phyloP scores from a whole-genome alignment of 2,113 vertebrate genomes.

The Heloderma charlesbogerti region DNA sequence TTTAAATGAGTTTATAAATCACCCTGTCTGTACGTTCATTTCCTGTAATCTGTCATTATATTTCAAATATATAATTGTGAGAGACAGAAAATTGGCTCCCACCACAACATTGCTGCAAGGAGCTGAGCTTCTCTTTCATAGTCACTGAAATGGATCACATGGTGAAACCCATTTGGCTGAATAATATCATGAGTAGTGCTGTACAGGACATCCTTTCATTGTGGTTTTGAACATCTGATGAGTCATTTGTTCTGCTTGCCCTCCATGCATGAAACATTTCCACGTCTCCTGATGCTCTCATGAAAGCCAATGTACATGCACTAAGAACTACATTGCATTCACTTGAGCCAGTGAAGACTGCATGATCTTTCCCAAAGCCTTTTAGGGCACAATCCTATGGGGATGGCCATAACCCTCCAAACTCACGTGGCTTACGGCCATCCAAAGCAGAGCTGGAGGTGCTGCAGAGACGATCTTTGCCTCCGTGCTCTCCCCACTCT shows the following conservation, averaged over 20 bases:
- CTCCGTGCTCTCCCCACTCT: no score
- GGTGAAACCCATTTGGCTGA: conserved; percentile 62
- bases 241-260: conserved; percentile 29
- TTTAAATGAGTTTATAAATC: conserved; percentile 73
- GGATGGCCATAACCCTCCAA: no score
- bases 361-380: no score
- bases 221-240: conserved; percentile 64
- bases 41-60: conserved; percentile 74
- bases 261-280: conserved; percentile 28
- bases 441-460: no score
- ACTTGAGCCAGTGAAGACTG: neutral
- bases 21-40: conserved; percentile 64
- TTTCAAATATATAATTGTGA: conserved; percentile 64
- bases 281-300: conserved; percentile 28
- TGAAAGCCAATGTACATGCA: conserved; percentile 50
- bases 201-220: conserved; percentile 61
- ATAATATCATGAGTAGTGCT: neutral
- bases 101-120: conserved; percentile 14
- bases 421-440: no score
- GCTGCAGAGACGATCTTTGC: no score
- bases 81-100: conserved; percentile 66
- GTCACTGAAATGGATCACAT: conserved; percentile 55
- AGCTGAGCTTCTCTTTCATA: conserved; percentile 60
- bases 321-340: conserved; percentile 25
- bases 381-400: no score